Evolutionary conservation across 1,140 invertebrate genomes (phyloP).

Genomic region (Cydia splendana): DNA sequence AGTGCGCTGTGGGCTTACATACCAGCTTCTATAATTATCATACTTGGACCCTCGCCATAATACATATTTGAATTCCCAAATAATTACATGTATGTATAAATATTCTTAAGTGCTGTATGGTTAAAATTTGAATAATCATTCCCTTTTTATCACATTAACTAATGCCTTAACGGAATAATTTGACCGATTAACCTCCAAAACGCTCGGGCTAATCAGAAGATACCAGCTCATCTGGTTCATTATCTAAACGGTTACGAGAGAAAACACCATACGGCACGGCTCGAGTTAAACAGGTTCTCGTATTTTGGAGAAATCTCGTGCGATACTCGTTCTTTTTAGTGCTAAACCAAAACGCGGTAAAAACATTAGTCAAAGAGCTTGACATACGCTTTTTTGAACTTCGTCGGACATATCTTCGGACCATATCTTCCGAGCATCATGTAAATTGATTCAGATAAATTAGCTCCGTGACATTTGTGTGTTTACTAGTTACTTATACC

Average conservation of each 20-base stretch:
- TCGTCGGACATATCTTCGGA: neutral
- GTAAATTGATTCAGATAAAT: slow-evolving; percentile 26
- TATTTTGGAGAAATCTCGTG: slow-evolving; percentile 36
- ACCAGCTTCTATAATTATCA: too few species aligned
- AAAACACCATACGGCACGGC: slow-evolving; percentile 36
- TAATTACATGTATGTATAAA: neutral
- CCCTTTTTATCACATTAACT: slow-evolving; percentile 4
- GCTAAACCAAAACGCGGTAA: neutral
- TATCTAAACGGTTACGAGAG: slow-evolving; percentile 33
- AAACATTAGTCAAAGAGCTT: neutral
- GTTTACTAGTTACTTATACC: slow-evolving; percentile 20
- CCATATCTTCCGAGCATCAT: slow-evolving; percentile 34
- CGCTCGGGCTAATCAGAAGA: slow-evolving; percentile 12
- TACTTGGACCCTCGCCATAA: too few species aligned
- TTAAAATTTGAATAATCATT: neutral
- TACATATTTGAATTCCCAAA: neutral
- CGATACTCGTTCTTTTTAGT: neutral
- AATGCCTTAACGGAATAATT: slow-evolving; percentile 11
- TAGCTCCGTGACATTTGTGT: slow-evolving; percentile 19
- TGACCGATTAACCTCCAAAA: slow-evolving; percentile 26
- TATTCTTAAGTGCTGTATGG: neutral
- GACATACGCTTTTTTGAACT: neutral
- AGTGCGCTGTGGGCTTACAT: too few species aligned
- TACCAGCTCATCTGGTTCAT: slow-evolving; percentile 23
- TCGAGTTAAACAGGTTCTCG: slow-evolving; percentile 33